Evolutionary conservation across 2,888 invertebrate genomes (phyloP).

Genomic region (Acleris sparsana): DNA sequence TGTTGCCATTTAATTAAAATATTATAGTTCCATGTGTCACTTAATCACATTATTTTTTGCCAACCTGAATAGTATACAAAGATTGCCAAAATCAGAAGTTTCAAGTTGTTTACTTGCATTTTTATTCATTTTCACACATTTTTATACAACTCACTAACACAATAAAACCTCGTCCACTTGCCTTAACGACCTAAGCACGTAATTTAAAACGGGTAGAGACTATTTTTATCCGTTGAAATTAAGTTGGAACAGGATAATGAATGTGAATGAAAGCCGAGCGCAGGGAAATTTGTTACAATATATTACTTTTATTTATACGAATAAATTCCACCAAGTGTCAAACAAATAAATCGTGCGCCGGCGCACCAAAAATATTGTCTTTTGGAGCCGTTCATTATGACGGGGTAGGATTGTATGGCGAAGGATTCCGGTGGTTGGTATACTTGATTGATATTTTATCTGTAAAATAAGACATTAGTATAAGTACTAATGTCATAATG

Average conservation of each 20-base stretch:
- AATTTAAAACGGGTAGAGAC: slow-evolving; percentile 10
- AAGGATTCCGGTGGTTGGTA: slow-evolving; percentile 40
- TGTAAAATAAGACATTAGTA: too few relatives aligned
- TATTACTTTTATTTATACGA: slow-evolving; percentile 53
- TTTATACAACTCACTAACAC: too few relatives aligned
- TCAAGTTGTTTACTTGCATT: too few relatives aligned
- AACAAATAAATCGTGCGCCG: slow-evolving; percentile 63
- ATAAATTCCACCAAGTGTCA: slow-evolving; percentile 66
- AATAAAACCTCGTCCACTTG: slow-evolving; percentile 7
- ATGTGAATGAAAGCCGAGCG: slow-evolving; percentile 35
- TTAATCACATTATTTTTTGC: too few relatives aligned
- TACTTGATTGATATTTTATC: too few relatives aligned
- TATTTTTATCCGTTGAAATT: slow-evolving; percentile 25
- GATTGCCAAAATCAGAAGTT: too few relatives aligned
- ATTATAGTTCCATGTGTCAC: too few relatives aligned
- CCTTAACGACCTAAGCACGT: not conserved
- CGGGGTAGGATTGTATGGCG: slow-evolving; percentile 44
- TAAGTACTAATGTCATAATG: too few relatives aligned
- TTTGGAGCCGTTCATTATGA: slow-evolving; percentile 55
- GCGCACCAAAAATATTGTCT: slow-evolving; percentile 53
- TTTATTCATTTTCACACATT: not conserved
- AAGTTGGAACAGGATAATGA: slow-evolving; percentile 27
- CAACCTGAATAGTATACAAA: too few relatives aligned
- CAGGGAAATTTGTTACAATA: slow-evolving; percentile 33
- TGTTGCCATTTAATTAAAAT: too few relatives aligned